Percentiles rank a stretch among this genome's conserved stretches.
phyloP scores from a whole-genome alignment of 2,113 vertebrate genomes.

The Nyctibius bracteatus region DNA sequence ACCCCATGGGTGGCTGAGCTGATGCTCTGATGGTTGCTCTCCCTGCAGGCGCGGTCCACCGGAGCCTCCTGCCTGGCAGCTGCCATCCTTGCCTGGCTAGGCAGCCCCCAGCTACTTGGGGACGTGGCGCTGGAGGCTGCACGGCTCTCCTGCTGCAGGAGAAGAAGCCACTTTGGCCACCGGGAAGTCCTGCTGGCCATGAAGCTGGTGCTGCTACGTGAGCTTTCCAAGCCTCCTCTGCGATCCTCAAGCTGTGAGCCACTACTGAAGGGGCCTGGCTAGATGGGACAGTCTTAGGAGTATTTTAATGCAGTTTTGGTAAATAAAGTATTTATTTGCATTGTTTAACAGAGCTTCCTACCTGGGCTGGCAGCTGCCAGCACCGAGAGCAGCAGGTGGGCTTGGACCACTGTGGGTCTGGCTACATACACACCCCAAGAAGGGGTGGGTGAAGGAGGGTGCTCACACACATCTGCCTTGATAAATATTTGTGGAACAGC shows the following conservation, averaged over 20 bases:
- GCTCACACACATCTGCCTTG: accelerated
- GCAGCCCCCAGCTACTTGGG: neutral
- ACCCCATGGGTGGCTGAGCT: accelerated
- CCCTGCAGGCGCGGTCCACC: neutral
- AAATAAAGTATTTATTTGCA: neutral
- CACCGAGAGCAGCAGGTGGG: neutral
- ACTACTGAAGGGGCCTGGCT: neutral
- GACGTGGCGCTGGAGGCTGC: neutral
- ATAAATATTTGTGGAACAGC: neutral
- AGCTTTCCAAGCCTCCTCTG: neutral
- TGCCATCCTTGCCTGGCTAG: neutral
- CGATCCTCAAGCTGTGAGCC: neutral
- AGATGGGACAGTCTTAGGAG: neutral
- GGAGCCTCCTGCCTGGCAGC: neutral
- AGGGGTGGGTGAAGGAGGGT: neutral
- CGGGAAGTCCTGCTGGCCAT: neutral
- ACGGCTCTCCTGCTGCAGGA: neutral
- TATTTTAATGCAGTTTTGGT: neutral
- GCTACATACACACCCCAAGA: neutral
- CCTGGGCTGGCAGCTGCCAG: neutral
- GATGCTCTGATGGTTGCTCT: neutral
- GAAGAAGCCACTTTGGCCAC: neutral
- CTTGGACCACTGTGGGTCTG: neutral
- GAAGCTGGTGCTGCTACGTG: neutral
- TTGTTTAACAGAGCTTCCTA: accelerated